Evolutionary conservation across 2,888 invertebrate genomes (phyloP).

Genomic region (Habrosyne pyritoides): DNA sequence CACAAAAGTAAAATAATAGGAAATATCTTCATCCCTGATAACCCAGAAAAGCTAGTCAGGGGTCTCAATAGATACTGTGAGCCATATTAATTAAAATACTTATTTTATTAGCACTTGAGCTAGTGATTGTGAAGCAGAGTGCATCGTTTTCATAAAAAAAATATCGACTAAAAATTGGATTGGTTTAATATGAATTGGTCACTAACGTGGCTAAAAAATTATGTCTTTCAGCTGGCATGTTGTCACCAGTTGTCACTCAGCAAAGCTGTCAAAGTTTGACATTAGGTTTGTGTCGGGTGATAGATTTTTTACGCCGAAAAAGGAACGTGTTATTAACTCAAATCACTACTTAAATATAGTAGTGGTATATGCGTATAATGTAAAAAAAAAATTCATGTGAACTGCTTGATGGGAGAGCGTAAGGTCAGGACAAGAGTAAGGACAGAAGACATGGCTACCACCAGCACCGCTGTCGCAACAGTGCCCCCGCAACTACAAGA

Average conservation of each 20-base stretch:
- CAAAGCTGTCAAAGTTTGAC: not conserved
- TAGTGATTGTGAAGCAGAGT: too few relatives aligned
- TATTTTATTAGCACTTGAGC: too few relatives aligned
- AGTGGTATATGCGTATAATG: slow-evolving; percentile 41
- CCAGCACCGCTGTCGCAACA: slow-evolving; percentile 72
- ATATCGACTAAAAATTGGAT: too few relatives aligned
- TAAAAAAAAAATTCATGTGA: slow-evolving; percentile 37
- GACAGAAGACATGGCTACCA: slow-evolving; percentile 73
- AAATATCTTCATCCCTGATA: too few relatives aligned
- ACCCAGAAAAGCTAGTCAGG: too few relatives aligned
- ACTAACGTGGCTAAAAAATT: too few relatives aligned
- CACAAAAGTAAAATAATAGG: too few relatives aligned
- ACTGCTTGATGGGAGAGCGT: slow-evolving; percentile 70
- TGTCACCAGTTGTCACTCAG: too few relatives aligned
- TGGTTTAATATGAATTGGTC: too few relatives aligned
- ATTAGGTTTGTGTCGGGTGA: not conserved
- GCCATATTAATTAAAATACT: too few relatives aligned
- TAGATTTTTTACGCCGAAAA: not conserved
- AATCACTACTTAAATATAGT: slow-evolving; percentile 15
- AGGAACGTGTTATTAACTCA: slow-evolving; percentile 24
- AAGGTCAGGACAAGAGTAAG: slow-evolving; percentile 28
- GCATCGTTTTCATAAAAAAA: too few relatives aligned
- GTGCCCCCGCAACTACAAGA: slow-evolving; percentile 67
- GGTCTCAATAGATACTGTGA: too few relatives aligned
- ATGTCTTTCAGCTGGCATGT: not conserved